Evolutionary conservation across 2,797 vertebrate species (phyloP).

Genomic region (Scleropages formosus): DNA sequence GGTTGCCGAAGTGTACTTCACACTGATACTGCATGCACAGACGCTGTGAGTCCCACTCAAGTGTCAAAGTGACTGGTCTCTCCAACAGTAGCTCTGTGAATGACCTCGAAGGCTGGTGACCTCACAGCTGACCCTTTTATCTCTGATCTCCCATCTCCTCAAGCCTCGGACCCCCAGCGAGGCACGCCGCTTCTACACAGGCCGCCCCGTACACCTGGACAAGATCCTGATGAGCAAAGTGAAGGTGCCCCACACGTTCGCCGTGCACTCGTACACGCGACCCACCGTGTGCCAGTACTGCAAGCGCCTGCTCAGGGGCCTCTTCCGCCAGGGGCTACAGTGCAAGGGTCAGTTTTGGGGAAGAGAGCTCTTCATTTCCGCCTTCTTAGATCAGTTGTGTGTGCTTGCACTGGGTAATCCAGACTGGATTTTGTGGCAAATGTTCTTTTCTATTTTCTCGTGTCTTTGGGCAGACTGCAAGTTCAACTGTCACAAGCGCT

Average conservation of each 20-base stretch:
- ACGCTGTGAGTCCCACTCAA: neutral
- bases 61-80: neutral
- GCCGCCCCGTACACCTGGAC: slow-evolving; percentile 86
- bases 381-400: neutral
- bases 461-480: slow-evolving; percentile 76
- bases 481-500: slow-evolving; percentile 92
- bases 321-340: slow-evolving; percentile 89
- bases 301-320: slow-evolving; percentile 84
- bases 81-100: neutral
- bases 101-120: neutral
- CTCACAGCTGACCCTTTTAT: neutral
- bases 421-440: neutral
- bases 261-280: slow-evolving; percentile 86
- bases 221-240: slow-evolving; percentile 88
- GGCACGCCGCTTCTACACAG: slow-evolving; percentile 74
- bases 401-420: slow-evolving; percentile 19
- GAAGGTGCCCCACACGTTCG: slow-evolving; percentile 90
- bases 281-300: slow-evolving; percentile 91
- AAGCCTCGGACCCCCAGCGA: slow-evolving; percentile 74
- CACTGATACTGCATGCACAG: too few relatives aligned
- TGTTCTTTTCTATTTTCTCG: neutral
- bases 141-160: neutral
- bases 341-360: slow-evolving; percentile 78
- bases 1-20: too few relatives aligned
- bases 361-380: too few relatives aligned